phyloP scores from a whole-genome alignment of 2,888 invertebrate species.

The Lycaena phlaeas region DNA sequence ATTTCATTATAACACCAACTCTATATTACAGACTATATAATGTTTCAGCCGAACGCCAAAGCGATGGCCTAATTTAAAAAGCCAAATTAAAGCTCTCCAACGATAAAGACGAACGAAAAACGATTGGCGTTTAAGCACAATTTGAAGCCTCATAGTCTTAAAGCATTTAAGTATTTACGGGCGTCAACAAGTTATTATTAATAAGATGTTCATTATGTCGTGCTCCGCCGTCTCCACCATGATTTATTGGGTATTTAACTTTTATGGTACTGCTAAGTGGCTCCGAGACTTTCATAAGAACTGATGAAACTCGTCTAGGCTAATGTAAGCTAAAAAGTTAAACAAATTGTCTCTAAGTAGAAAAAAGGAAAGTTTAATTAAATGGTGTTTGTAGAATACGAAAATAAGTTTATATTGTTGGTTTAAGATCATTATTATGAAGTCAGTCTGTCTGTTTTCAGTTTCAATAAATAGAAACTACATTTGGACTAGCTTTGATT shows the following conservation, averaged over 20 bases:
- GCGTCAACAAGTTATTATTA: conserved; percentile 39
- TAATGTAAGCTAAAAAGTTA: conserved; percentile 60
- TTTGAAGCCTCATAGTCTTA: neutral
- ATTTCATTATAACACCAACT: too few species aligned
- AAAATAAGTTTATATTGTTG: too few species aligned
- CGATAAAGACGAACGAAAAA: neutral
- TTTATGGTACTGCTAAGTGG: conserved; percentile 65
- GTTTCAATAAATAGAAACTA: too few species aligned
- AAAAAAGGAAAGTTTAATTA: conserved; percentile 1
- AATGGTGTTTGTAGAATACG: too few species aligned
- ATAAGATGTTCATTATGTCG: conserved; percentile 46
- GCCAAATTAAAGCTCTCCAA: too few species aligned
- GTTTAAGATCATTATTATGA: too few species aligned
- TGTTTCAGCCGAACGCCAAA: too few species aligned
- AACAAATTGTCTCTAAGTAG: conserved; percentile 40
- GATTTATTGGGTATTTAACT: conserved; percentile 66
- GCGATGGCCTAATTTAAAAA: too few species aligned
- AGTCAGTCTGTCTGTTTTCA: too few species aligned
- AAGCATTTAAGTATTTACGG: conserved; percentile 9
- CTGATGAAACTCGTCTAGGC: conserved; percentile 49
- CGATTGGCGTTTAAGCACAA: neutral
- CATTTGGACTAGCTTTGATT: too few species aligned
- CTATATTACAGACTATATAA: too few species aligned
- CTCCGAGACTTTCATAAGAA: conserved; percentile 36
- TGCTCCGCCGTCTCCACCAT: conserved; percentile 38